phyloP scores from a whole-genome alignment of 35 echinoderm and acorn worm genomes.

The Stichopus chloronotus region DNA sequence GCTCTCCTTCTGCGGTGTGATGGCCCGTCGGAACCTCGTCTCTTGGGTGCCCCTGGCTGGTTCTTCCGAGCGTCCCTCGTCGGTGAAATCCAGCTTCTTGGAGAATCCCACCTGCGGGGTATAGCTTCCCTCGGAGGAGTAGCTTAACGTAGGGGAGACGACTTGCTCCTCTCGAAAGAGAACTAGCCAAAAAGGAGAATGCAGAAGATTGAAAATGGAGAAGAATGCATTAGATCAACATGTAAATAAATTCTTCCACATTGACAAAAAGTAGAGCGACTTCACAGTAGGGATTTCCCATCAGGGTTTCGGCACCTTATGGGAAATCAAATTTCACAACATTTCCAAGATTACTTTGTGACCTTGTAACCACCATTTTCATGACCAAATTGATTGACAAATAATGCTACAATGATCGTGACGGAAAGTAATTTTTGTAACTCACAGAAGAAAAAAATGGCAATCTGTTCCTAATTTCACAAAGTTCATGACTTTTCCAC shows the following conservation, averaged over 20 bases:
- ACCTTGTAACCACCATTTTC: too few relatives aligned
- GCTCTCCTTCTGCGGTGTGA: conserved; percentile 8
- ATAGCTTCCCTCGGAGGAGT: conserved; percentile 17
- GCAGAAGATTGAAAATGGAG: not conserved
- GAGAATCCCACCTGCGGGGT: not conserved
- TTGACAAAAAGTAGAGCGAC: not conserved
- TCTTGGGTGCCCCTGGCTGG: not conserved
- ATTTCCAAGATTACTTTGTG: too few relatives aligned
- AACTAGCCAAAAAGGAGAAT: conserved; percentile 34
- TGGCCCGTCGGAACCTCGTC: conserved; percentile 30
- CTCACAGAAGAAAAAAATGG: too few relatives aligned
- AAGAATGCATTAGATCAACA: not conserved
- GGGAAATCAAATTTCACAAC: too few relatives aligned
- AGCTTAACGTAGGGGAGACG: conserved; percentile 27
- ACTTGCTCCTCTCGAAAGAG: conserved; percentile 31
- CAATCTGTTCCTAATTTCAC: too few relatives aligned
- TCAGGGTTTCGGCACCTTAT: too few relatives aligned
- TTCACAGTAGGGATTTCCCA: too few relatives aligned
- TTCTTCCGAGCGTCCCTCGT: not conserved
- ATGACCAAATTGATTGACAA: too few relatives aligned
- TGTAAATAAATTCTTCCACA: not conserved
- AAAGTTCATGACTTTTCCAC: too few relatives aligned
- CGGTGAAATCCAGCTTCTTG: conserved; percentile 41
- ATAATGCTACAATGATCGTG: too few relatives aligned
- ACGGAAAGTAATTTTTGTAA: too few relatives aligned